phyloP scores from a whole-genome alignment of 1,140 invertebrate species.

The Scaptomyza hsui region DNA sequence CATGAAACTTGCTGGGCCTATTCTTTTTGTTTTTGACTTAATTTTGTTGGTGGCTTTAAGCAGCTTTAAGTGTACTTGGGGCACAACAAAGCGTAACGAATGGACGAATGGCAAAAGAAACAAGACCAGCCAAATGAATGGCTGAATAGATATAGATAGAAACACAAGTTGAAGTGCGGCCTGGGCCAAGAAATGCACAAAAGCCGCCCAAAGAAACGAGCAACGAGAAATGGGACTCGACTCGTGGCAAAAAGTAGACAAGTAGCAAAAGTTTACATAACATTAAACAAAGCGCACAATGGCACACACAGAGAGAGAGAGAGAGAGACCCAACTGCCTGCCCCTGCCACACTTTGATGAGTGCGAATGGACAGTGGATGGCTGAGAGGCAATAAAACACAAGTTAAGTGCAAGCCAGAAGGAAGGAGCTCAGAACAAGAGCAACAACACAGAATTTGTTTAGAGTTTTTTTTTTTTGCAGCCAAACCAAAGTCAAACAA shows the following conservation, averaged over 20 bases:
- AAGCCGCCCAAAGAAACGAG: slow-evolving; percentile 20
- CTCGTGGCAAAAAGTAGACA: slow-evolving; percentile 44
- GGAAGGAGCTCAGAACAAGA: slow-evolving; percentile 19
- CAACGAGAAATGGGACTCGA: too few relatives aligned
- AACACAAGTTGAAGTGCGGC: slow-evolving; percentile 61
- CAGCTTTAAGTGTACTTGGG: slow-evolving; percentile 51
- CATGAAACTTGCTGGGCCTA: slow-evolving; percentile 37
- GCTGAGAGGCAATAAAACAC: slow-evolving; percentile 37
- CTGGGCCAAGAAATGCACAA: slow-evolving; percentile 45
- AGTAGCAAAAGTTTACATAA: slow-evolving; percentile 78
- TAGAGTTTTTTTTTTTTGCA: slow-evolving; percentile 59
- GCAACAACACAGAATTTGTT: slow-evolving; percentile 57
- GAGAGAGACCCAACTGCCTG: slow-evolving; percentile 48
- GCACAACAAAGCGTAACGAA: slow-evolving; percentile 27
- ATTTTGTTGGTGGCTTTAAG: slow-evolving; percentile 45
- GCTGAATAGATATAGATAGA: slow-evolving; percentile 65
- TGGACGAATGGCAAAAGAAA: too few relatives aligned
- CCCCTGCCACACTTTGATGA: slow-evolving; percentile 52
- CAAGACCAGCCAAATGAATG: slow-evolving; percentile 72
- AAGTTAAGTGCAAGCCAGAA: slow-evolving; percentile 61
- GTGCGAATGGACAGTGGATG: slow-evolving; percentile 56
- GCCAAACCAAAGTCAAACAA: slow-evolving; percentile 79
- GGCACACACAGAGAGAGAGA: slow-evolving; percentile 28
- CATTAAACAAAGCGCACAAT: slow-evolving; percentile 82
- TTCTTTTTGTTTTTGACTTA: slow-evolving; percentile 27